phyloP scores from a whole-genome alignment of 2,888 invertebrate species.

The Yponomeuta plumbellus region DNA sequence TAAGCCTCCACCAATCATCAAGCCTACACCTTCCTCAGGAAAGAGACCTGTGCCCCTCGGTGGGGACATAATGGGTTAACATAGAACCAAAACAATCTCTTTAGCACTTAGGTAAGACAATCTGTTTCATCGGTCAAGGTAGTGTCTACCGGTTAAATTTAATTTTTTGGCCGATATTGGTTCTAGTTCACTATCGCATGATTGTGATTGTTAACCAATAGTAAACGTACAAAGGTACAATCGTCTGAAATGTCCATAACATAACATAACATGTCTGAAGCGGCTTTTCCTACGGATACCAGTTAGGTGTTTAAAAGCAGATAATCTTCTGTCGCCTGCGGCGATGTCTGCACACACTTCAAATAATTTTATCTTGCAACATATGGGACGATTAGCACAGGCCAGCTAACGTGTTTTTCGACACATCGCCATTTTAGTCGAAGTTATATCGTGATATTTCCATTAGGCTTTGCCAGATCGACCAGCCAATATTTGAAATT shows the following conservation, averaged over 20 bases:
- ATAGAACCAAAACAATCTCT: no score
- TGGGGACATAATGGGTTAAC: no score
- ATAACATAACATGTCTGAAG: neutral
- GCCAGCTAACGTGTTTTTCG: slow-evolving; percentile 13
- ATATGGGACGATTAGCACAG: slow-evolving; percentile 3
- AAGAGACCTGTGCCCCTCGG: no score
- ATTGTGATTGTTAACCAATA: neutral
- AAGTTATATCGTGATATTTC: slow-evolving; percentile 8
- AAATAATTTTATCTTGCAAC: neutral
- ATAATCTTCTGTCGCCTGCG: neutral
- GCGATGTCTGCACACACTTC: neutral
- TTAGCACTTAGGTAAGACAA: no score
- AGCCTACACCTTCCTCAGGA: no score
- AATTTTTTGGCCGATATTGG: neutral
- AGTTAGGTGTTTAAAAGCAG: neutral
- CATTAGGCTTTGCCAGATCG: slow-evolving; percentile 3
- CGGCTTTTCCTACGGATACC: neutral
- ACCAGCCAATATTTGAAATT: slow-evolving; percentile 12
- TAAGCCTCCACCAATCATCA: no score
- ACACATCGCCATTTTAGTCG: slow-evolving; percentile 10
- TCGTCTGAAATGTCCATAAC: no score
- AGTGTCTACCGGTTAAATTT: neutral
- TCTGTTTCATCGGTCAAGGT: neutral
- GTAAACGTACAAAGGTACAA: no score
- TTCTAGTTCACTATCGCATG: neutral